These are phyloP conservation scores for Crypturellus undulatus DNA, from an alignment of 2,113 vertebrate species.

Conservation along the genomic window DNA sequence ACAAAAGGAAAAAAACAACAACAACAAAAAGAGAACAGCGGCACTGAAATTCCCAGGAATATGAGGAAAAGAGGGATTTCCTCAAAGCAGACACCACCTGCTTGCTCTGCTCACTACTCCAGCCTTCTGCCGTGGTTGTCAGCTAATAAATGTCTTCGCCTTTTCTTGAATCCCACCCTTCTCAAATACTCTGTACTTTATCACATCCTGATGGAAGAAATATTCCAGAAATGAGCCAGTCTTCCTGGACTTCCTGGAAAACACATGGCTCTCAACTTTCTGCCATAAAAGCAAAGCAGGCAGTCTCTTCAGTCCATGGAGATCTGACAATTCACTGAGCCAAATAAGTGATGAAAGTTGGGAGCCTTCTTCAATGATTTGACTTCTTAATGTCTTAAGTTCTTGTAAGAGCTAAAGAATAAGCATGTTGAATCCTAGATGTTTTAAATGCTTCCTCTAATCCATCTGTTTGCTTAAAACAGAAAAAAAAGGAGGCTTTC, in stretches of 20 bases:
- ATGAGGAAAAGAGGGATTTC: neutral
- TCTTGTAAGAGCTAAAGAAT: neutral
- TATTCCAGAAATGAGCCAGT: neutral
- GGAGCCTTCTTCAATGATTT: neutral
- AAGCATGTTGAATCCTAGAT: neutral
- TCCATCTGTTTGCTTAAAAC: neutral
- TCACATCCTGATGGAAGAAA: neutral
- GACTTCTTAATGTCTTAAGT: neutral
- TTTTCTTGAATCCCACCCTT: neutral
- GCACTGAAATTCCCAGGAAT: neutral
- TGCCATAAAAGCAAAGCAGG: neutral
- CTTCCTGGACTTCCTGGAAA: neutral
- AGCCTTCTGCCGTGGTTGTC: neutral
- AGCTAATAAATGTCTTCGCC: neutral
- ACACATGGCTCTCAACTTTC: neutral
- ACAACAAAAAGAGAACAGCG: fast-evolving
- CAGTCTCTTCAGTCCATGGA: neutral
- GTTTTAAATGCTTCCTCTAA: neutral
- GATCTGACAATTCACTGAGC: neutral
- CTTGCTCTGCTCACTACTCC: neutral
- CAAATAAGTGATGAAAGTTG: neutral
- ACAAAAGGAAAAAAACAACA: neutral
- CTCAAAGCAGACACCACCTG: fast-evolving
- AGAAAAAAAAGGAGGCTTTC: neutral
- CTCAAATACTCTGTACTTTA: neutral